Conservation (phyloP, 1,140 invertebrate species). For the Eumaeus atala region DNA sequence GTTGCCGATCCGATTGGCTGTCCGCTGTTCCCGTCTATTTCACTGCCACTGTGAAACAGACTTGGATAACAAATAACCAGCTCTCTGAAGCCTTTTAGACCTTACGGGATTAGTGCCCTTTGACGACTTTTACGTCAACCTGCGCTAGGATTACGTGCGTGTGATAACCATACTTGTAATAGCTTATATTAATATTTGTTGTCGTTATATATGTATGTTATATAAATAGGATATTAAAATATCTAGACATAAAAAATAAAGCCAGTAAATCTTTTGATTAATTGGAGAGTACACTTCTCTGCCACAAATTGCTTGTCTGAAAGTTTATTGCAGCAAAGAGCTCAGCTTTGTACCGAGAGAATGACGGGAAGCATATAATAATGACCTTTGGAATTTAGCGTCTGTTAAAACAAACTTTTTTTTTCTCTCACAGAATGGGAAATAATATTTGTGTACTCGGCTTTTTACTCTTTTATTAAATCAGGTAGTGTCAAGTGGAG, state of each 20-base stretch:
- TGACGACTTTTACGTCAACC: too few species aligned
- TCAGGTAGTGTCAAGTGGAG: slow-evolving; percentile 14
- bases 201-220: too few species aligned
- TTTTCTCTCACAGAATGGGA: slow-evolving; percentile 12
- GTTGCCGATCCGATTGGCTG: too few species aligned
- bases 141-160: too few species aligned
- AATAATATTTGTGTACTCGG: slow-evolving; percentile 20
- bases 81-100: too few species aligned
- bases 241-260: slow-evolving; percentile 24
- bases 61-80: too few species aligned
- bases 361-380: slow-evolving; percentile 34
- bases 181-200: too few species aligned
- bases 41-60: too few species aligned
- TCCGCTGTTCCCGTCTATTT: too few species aligned
- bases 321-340: slow-evolving; percentile 38
- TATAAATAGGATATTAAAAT: slow-evolving; percentile 26
- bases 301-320: slow-evolving; percentile 31
- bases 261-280: slow-evolving; percentile 27
- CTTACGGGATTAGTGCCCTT: too few species aligned
- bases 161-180: too few species aligned
- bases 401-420: slow-evolving; percentile 29
- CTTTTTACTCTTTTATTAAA: slow-evolving; percentile 19
- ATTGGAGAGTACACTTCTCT: slow-evolving; percentile 27
- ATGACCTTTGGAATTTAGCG: slow-evolving; percentile 29
- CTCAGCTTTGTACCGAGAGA: slow-evolving; percentile 26